Evolutionary conservation across 2,797 vertebrate genomes (phyloP).

Genomic region (Fistularia commersonii): DNA sequence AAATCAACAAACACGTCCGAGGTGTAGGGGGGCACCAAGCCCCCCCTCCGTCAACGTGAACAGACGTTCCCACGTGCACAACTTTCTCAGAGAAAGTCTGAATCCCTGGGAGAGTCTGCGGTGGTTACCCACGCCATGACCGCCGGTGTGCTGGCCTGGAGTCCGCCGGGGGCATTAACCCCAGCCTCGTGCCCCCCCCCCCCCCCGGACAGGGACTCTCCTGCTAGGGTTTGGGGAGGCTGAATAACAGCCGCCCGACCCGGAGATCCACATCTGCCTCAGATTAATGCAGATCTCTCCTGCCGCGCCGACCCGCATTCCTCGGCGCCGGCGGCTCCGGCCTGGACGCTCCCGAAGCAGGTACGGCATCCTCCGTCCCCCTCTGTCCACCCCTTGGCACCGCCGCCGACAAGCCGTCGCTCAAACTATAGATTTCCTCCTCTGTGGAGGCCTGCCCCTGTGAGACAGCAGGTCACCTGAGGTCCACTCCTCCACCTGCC

Average conservation of each 20-base stretch:
- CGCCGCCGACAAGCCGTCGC: conserved; percentile 4
- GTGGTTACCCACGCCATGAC: no score
- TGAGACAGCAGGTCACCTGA: no score
- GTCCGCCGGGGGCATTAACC: conserved; percentile 75
- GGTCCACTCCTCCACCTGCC: no score
- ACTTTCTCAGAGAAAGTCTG: no score
- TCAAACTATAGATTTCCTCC: no score
- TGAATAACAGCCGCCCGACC: conserved; percentile 73
- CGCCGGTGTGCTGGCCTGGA: no score
- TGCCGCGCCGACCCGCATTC: conserved; percentile 68
- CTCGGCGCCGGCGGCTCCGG: conserved; percentile 58
- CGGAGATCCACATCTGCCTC: conserved; percentile 73
- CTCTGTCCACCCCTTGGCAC: conserved; percentile 24
- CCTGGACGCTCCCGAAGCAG: conserved; percentile 53
- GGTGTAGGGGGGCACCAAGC: no score
- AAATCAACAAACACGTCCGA: no score
- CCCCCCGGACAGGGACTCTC: conserved; percentile 58
- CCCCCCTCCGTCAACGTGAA: background rate
- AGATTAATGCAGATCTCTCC: conserved; percentile 71
- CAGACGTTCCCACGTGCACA: conserved; percentile 18
- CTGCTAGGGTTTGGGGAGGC: conserved; percentile 63
- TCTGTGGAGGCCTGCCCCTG: no score
- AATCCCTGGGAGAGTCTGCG: no score
- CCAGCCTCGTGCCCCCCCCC: conserved; percentile 64
- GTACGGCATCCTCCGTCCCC: conserved; percentile 46